Evolutionary conservation across 1,140 invertebrate genomes (phyloP).

Genomic region (Musca domestica): DNA sequence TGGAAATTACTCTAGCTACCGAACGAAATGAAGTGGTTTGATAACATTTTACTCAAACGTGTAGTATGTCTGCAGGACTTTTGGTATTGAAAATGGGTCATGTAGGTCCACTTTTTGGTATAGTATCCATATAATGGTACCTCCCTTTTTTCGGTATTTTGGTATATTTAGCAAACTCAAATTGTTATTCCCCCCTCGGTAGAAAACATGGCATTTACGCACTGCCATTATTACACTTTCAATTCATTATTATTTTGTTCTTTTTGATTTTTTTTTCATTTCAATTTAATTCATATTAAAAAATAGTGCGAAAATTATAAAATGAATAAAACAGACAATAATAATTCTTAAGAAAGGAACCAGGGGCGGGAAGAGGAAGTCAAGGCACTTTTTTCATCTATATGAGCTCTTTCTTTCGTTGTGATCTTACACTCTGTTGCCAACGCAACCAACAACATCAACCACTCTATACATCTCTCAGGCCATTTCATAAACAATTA

Average conservation of each 20-base stretch:
- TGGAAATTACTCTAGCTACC: too few relatives aligned
- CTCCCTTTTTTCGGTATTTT: too few relatives aligned
- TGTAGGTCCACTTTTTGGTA: too few relatives aligned
- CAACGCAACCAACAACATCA: neutral
- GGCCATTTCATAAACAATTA: constrained; percentile 13
- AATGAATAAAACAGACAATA: neutral
- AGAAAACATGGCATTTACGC: neutral
- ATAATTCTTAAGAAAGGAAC: neutral
- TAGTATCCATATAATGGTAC: too few relatives aligned
- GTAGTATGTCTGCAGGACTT: too few relatives aligned
- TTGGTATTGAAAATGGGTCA: too few relatives aligned
- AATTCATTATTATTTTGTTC: neutral
- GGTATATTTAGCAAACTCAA: too few relatives aligned
- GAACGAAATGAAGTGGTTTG: too few relatives aligned
- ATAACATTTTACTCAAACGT: too few relatives aligned
- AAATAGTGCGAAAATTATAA: constrained; percentile 35
- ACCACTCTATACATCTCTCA: neutral
- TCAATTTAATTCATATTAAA: constrained; percentile 22
- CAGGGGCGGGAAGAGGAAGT: neutral
- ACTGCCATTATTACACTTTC: too few relatives aligned
- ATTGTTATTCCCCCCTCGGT: neutral
- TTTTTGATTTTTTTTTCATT: constrained; percentile 2
- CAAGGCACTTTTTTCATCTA: neutral
- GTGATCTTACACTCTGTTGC: neutral
- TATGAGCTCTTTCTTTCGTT: neutral